phyloP scores from a whole-genome alignment of 2,797 vertebrate species.

The Neomorphus geoffroyi region DNA sequence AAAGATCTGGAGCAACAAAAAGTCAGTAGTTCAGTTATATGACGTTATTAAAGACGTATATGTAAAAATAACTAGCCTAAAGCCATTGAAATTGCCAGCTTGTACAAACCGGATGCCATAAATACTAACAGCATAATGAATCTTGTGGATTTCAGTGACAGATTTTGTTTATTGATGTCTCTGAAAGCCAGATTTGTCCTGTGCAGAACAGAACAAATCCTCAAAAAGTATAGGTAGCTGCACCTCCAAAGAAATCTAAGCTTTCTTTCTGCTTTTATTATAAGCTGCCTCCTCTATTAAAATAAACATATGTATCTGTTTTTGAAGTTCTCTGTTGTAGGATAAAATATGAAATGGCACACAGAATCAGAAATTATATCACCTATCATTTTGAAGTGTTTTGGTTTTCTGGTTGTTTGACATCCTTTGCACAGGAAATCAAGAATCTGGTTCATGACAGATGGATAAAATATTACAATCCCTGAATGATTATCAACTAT shows the following conservation, averaged over 20 bases:
- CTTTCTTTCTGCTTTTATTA: not conserved
- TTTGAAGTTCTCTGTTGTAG: not conserved
- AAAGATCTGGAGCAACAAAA: not conserved
- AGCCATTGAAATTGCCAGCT: not conserved
- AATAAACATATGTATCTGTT: not conserved
- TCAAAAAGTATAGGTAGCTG: not conserved
- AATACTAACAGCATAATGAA: not conserved
- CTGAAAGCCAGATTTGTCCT: not conserved
- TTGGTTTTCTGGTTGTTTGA: not conserved
- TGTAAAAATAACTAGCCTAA: not conserved
- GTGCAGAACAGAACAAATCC: not conserved
- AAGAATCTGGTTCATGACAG: not conserved
- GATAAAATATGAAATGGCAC: not conserved
- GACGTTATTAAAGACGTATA: not conserved
- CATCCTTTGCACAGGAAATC: not conserved
- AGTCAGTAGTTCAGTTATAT: not conserved
- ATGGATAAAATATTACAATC: not conserved
- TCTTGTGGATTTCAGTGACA: not conserved
- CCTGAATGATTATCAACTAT: not conserved
- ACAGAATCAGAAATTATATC: not conserved
- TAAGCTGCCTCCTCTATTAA: not conserved
- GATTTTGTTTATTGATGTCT: not conserved
- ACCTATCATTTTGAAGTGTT: not conserved
- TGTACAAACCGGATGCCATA: not conserved
- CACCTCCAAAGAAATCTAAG: not conserved